These are phyloP conservation scores for Seira musarum DNA, from an alignment of 2,888 invertebrate species.

Conservation along the genomic window DNA sequence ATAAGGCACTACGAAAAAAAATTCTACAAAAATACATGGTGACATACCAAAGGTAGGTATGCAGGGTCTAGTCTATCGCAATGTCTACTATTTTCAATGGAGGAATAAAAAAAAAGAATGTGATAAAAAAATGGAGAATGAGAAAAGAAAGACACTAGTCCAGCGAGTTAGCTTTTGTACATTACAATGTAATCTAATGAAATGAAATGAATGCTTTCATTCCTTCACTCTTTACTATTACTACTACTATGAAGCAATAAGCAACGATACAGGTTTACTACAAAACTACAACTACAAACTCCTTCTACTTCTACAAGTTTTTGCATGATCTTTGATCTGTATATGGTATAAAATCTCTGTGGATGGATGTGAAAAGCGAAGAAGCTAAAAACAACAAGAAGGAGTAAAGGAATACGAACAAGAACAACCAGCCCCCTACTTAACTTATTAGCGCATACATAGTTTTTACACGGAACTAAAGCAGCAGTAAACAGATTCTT, in stretches of 20 bases:
- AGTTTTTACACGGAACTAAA: background rate
- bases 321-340: slow-evolving; percentile 9
- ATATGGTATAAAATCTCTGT: slow-evolving; percentile 3
- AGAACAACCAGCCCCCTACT: too few species aligned
- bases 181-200: background rate
- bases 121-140: slow-evolving; percentile 10
- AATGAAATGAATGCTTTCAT: too few species aligned
- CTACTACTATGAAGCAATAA: background rate
- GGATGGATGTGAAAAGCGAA: too few species aligned
- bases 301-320: background rate
- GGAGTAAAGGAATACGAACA: background rate
- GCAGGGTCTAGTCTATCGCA: background rate
- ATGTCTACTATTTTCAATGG: background rate
- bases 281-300: too few species aligned
- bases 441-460: background rate
- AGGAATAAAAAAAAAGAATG: background rate
- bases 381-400: background rate
- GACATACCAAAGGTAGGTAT: slow-evolving; percentile 4
- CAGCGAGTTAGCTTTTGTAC: background rate
- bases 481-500: background rate
- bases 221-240: too few species aligned
- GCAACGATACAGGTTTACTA: background rate
- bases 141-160: background rate
- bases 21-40: background rate
- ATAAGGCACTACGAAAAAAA: slow-evolving; percentile 7